These are phyloP conservation scores for Dissostichus mawsoni DNA, from an alignment of 2,113 vertebrate genomes.

Conservation along the genomic window DNA sequence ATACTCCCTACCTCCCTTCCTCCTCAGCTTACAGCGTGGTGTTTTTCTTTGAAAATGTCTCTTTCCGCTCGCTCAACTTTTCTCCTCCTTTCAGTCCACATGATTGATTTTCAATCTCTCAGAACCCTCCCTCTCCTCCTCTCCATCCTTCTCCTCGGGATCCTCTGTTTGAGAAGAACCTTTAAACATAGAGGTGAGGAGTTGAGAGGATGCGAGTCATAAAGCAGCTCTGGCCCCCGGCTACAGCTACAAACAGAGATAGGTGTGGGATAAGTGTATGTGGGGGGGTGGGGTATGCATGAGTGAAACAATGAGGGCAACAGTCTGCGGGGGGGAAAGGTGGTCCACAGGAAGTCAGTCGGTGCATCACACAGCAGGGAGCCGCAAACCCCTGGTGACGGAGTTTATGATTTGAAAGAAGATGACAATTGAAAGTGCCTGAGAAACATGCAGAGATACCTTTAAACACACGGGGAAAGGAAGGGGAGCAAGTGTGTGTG, in stretches of 20 bases:
- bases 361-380: neutral
- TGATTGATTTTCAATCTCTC: constrained; percentile 47
- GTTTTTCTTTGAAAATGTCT: constrained; percentile 6
- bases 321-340: neutral
- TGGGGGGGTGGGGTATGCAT: constrained; percentile 10
- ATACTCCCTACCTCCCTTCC: neutral
- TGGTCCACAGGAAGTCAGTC: neutral
- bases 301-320: neutral
- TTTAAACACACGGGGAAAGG: constrained; percentile 23
- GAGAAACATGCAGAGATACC: constrained; percentile 17
- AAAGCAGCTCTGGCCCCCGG: constrained; percentile 29
- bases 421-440: constrained; percentile 4
- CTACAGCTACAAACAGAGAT: constrained; percentile 19
- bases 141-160: constrained; percentile 1
- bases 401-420: constrained; percentile 19
- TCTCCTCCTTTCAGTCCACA: constrained; percentile 31
- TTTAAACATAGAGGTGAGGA: constrained; percentile 45
- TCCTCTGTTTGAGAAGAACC: constrained; percentile 33
- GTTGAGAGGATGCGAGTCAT: constrained; percentile 31
- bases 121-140: neutral
- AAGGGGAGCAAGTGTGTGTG: constrained; percentile 14
- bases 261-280: neutral
- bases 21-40: neutral
- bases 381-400: neutral
- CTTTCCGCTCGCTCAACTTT: constrained; percentile 13